A percentile compares a stretch with the other conserved stretches of the same genome.
Conservation (phyloP, 2,888 invertebrate genomes). For the Drosophila helvetica region DNA sequence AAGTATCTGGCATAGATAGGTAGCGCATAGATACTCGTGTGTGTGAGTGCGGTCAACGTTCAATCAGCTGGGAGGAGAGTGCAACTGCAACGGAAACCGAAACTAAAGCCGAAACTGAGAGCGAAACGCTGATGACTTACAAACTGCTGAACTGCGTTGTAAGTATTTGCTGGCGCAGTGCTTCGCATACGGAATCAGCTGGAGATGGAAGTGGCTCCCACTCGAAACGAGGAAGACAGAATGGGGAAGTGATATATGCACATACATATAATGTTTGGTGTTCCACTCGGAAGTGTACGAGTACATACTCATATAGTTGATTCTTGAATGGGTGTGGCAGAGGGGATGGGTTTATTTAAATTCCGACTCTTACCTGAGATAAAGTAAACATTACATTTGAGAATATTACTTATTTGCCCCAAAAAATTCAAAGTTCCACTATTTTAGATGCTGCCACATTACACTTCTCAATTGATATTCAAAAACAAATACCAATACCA, state of each 20-base stretch:
- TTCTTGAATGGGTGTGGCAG: background rate
- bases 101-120: background rate
- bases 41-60: slow-evolving; percentile 56
- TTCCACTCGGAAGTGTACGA: slow-evolving; percentile 15
- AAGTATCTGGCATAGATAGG: too few relatives aligned
- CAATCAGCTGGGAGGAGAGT: slow-evolving; percentile 27
- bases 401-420: too few relatives aligned
- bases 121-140: slow-evolving; percentile 24
- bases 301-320: background rate
- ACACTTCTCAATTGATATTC: too few relatives aligned
- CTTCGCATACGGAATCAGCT: slow-evolving; percentile 20
- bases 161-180: slow-evolving; percentile 5
- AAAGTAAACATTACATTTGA: too few relatives aligned
- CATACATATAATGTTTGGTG: too few relatives aligned
- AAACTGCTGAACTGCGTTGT: slow-evolving; percentile 13
- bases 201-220: slow-evolving; percentile 9
- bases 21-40: slow-evolving; percentile 6
- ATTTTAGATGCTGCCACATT: too few relatives aligned
- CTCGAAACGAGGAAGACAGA: slow-evolving; percentile 5
- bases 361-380: too few relatives aligned
- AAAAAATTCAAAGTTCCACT: too few relatives aligned
- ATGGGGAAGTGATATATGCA: slow-evolving; percentile 7
- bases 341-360: background rate
- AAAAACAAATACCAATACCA: too few relatives aligned
- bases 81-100: background rate